Conservation (phyloP, 2,113 vertebrate genomes). For the Platysternon megacephalum region DNA sequence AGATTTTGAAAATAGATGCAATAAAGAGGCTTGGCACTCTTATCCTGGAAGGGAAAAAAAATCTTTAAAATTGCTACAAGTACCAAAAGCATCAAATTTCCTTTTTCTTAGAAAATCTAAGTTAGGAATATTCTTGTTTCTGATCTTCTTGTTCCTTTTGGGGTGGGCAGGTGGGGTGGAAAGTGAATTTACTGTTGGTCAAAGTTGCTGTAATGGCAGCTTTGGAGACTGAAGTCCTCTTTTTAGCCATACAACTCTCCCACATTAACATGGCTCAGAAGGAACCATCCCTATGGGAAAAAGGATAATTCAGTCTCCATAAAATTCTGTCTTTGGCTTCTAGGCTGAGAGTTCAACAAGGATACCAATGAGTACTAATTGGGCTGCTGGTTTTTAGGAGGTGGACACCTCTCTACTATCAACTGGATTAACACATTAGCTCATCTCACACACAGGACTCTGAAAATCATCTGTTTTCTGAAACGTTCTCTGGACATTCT, state of each 20-base stretch:
- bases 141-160: background rate
- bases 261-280: background rate
- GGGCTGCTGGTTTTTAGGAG: fast-evolving
- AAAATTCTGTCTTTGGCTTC: background rate
- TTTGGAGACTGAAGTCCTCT: background rate
- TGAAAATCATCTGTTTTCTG: fast-evolving
- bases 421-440: background rate
- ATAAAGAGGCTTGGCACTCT: background rate
- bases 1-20: background rate
- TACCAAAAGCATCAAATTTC: background rate
- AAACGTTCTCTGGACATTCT: background rate
- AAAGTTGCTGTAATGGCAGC: background rate
- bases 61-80: background rate
- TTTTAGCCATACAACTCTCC: background rate
- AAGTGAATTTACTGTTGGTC: background rate
- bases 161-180: background rate
- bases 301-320: background rate
- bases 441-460: fast-evolving
- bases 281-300: background rate
- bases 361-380: background rate
- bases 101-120: background rate
- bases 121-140: background rate
- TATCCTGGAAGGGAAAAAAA: background rate
- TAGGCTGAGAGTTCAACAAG: background rate
- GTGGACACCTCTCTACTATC: background rate